Evolutionary conservation across 2,888 invertebrate species (phyloP), one percentile per base, ranked within the genome.

Genomic region (Mythimna impura): DNA sequence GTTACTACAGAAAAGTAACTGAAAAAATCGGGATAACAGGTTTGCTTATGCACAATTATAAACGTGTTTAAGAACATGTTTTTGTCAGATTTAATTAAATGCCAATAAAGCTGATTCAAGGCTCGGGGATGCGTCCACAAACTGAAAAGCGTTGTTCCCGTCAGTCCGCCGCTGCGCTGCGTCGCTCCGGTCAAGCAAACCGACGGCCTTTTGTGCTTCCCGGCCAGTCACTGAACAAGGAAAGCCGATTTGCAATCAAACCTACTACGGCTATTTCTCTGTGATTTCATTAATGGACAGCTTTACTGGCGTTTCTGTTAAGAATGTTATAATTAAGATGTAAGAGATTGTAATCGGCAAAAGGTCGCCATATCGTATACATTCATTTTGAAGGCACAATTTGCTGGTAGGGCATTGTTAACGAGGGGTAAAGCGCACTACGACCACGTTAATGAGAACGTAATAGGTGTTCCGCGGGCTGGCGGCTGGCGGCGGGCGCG

Each of bases 391-490:
- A 89, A 90, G 90, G 91, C 87, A 91, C 90, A 91, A 89, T 91
- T 92, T 90, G 88, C 90, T 88, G 86, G 89, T 85, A 87, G 90
- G 90, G 90, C 87, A 90, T 92, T 93, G 92, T 93, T 93, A 92
- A 92, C 91, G 92, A 91, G 90, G 89, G 89, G 89, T 90, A 91
- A 91, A 93, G 88, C 89, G 87, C 89, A 90, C 90, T 91, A 91
- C 90, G 89, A 88, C 89, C 88, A 86, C 88, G 90, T 89, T 93
- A 94, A 94, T 93, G 93, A 93, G 93, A 92, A 93, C 90, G 90
- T 93, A 93, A 94, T 93, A 93, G 93, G 91, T 92, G 92, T 91
- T 91, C 87, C 89, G 88, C 89, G 89, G 86, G 87, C 88, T 86
- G 87, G 84, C 88, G 88, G 89, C 89, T 86, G 87, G 88, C 86